Conservation (phyloP, 2,888 invertebrate species). For the Amblyjoppa fuscipennis region DNA sequence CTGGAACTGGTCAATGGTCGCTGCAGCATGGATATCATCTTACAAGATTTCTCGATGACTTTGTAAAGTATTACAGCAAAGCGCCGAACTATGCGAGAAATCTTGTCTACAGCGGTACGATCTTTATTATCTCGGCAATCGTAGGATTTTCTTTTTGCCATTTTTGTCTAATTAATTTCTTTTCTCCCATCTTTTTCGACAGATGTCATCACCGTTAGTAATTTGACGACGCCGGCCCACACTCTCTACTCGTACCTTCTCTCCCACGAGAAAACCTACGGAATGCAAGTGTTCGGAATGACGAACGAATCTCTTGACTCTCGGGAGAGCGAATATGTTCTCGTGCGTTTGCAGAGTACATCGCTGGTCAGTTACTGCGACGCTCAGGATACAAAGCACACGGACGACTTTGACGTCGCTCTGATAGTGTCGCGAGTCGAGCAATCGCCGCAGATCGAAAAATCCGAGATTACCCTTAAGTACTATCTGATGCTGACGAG, state of each 20-base stretch:
- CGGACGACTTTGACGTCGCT: constrained; percentile 90
- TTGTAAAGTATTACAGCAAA: constrained; percentile 91
- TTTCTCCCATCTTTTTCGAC: constrained; percentile 62
- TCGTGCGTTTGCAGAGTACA: constrained; percentile 88
- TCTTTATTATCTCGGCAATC: neutral
- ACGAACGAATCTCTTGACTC: constrained; percentile 82
- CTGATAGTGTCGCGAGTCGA: constrained; percentile 88
- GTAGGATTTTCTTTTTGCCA: neutral
- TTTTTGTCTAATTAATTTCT: no score
- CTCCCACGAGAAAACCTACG: constrained; percentile 89
- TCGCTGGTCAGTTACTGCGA: constrained; percentile 88
- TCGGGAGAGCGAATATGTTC: constrained; percentile 87
- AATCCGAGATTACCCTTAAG: constrained; percentile 81
- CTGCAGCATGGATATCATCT: constrained; percentile 89
- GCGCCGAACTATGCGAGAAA: constrained; percentile 92
- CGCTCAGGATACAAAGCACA: constrained; percentile 87
- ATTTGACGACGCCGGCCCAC: constrained; percentile 88
- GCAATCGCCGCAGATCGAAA: constrained; percentile 78
- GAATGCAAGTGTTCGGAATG: constrained; percentile 90
- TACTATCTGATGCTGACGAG: constrained; percentile 82
- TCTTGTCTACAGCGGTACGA: constrained; percentile 89
- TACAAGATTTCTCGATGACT: constrained; percentile 91
- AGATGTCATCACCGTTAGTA: constrained; percentile 87
- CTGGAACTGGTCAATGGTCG: constrained; percentile 86
- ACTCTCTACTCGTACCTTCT: constrained; percentile 90